These are phyloP conservation scores for Spheniscus mendiculus DNA, from an alignment of 2,113 vertebrate species.

Conservation along the genomic window DNA sequence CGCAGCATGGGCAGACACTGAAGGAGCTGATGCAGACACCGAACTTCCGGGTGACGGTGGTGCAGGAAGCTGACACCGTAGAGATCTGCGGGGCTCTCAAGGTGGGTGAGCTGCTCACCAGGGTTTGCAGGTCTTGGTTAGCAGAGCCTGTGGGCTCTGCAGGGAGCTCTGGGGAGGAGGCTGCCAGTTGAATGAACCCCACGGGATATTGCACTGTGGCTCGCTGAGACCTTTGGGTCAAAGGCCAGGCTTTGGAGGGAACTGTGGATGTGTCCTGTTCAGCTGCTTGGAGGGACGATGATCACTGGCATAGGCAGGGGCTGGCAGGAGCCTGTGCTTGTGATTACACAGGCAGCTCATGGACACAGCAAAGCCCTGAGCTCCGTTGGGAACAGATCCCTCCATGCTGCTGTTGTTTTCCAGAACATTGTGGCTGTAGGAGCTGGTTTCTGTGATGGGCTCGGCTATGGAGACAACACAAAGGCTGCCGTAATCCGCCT, in stretches of 20 bases:
- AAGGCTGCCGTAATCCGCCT: constrained; percentile 96
- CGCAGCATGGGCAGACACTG: constrained; percentile 77
- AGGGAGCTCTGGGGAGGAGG: neutral
- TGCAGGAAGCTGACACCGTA: constrained; percentile 91
- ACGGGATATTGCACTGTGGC: neutral
- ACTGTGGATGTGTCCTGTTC: neutral
- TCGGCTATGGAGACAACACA: constrained; percentile 94
- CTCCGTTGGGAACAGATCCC: accelerated
- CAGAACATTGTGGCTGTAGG: constrained; percentile 95
- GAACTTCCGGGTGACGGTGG: constrained; percentile 93
- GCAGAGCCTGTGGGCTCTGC: neutral
- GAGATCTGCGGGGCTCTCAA: constrained; percentile 98
- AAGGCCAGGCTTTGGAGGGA: neutral
- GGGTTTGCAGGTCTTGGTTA: neutral
- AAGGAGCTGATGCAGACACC: constrained; percentile 95
- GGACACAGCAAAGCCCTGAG: neutral
- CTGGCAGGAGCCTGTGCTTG: neutral
- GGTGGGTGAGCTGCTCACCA: constrained; percentile 63
- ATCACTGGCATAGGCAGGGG: neutral
- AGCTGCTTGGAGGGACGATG: neutral
- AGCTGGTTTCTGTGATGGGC: constrained; percentile 95
- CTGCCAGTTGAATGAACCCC: neutral
- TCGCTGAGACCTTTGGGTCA: neutral
- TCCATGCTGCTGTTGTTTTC: neutral
- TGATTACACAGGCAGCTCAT: neutral